Base-by-base conservation (phyloP, 2,113 vertebrate species). In the Callipepla squamata region DNA sequence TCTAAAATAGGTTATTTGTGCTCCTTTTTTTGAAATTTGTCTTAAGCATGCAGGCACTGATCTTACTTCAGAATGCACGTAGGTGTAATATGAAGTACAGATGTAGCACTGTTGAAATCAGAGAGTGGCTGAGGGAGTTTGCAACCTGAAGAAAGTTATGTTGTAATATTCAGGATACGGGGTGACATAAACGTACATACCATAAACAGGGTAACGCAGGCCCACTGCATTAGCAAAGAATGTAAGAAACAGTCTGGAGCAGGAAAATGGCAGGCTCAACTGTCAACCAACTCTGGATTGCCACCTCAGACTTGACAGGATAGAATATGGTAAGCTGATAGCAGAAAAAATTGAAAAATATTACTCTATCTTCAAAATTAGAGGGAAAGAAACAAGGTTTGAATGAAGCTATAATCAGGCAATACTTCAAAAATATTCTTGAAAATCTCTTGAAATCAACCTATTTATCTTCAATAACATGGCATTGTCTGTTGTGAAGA, bases 371-470 rank as follows among this genome's bases (percentile, higher is more conserved):
- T 83, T 38, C 17, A 78, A 80, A 88, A 47, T 30, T 34, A 38
- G 62, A 50, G 28, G 48, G 21, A 0, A 6, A 42, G 68, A 72
- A 57, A 28, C 2, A 44, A 17, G 18, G 34, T 65, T 44, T 72
- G n/a, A 77, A 53, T n/a, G 47, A 0, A 0, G 11, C 28, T 57
- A 4, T 20, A 68, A 6, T 15, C 14, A 61, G 53, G 13, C 34
- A 63, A 9, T 40, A 51, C 3, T 7, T 74, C 40, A 36, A 84
- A 83, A 62, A 40, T 10, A 62, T 15, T 36, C 7, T 10, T 14
- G 3, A 44, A 5, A 69, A 55, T 45, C 34, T 40, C 3, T 55
- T 62, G 26, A 40, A 36, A 5, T 28, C 40, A 51, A 76, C 7
- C 67, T 21, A 36, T 55, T 74, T 79, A 5, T 47, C 26, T 67